Base-by-base conservation (phyloP, 2,888 invertebrate genomes). In the Epistrophe grossulariae region DNA sequence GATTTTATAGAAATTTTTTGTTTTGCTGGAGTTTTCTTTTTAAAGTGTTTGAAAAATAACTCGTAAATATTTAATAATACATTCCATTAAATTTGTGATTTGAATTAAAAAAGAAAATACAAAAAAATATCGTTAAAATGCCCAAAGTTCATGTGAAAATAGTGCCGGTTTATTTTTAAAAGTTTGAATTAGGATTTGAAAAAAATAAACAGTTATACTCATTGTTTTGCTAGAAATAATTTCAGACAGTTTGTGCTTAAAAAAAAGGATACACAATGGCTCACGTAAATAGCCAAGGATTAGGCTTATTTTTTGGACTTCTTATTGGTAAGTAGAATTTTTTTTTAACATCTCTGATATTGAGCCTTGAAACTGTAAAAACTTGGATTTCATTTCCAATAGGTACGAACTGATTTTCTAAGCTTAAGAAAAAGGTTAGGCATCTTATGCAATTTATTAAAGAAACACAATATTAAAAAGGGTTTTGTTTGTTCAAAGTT, bases 181-280 rank as follows among this genome's bases (percentile, higher is more conserved):
- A 57, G 13, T 31, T 43, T 31, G 28, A 80, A 52, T 43, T 38
- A 28, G 19, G 66, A 31, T 62, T 43, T 70, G 19, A 64, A 55
- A 52, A 6, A 31, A 4, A 5, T 35, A 6, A 43, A 48, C 50
- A 48, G 50, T 68, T 35, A 10, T 7, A 11, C 7, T 0, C 10
- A 50, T 19, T 50, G n/a, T 0, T 11, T 48, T 31, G 19, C 40
- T 38, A 7, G 0, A 13, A 38, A 40, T 28, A 10, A 38, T 19
- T 13, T 38, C 45, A 77, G 52, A 68, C 24, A 78, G 28, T 71
- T 55, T 28, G 15, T 57, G n/a, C 5, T 52, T 40, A 60, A 71
- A 74, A 62, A 10, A 48, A 7, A 72, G 79, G 74, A 79, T 72
- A 84, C 19, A 72, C 15, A 50, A 85, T 82, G 85, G 17, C 40